Evolutionary conservation across 2,888 invertebrate species (phyloP), one percentile per base, ranked within the genome.

Genomic region (Marasmarcha lunaedactyla): DNA sequence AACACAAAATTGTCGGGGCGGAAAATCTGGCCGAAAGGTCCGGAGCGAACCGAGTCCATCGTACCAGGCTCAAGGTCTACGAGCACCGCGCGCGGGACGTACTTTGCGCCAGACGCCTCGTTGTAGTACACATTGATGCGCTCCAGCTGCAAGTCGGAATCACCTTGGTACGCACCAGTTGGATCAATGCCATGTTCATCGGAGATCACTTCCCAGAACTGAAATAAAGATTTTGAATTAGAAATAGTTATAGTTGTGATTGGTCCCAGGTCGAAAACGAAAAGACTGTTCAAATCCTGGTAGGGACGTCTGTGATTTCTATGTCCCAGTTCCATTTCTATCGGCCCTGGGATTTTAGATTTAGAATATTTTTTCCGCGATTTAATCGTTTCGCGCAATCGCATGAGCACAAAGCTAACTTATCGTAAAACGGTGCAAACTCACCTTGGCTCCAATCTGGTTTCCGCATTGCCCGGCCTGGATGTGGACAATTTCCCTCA

Each of bases 1-100:
- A 93, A 94, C 2, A 95, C 93, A 65, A 93, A 95, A 77, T 94
- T 95, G 69, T 95, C 94, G 7, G 95, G 95, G 40, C 94, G 86
- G 85, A 92, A 95, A 39, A 95, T 86, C 60, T 90, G 89, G 3
- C 95, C 95, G 67, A 91, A 94, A 15, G 90, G 88, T 9, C 94
- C 94, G 1, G 93, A 92, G 39, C 94, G 88, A 37, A 95, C 93
- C 6, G 93, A 89, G 69, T 95, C 95, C 94, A 95, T 94, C 36
- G 81, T 77, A 15, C 69, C 70, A 1, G 70, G 74, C 52, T 81
- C 72, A 10, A 81, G 65, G 54, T 83, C 79, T 1, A 76, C 58
- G 7, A 81, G 57, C 13, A 81, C 68, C 1, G 78, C 66, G n/a
- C 81, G 61, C 15, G 79, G 81, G 7, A 81, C 81, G 46, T 74